Evolutionary conservation across 2,797 vertebrate species (phyloP), one percentile per base, ranked within the genome.

Genomic region (Phylloscopus collybita): DNA sequence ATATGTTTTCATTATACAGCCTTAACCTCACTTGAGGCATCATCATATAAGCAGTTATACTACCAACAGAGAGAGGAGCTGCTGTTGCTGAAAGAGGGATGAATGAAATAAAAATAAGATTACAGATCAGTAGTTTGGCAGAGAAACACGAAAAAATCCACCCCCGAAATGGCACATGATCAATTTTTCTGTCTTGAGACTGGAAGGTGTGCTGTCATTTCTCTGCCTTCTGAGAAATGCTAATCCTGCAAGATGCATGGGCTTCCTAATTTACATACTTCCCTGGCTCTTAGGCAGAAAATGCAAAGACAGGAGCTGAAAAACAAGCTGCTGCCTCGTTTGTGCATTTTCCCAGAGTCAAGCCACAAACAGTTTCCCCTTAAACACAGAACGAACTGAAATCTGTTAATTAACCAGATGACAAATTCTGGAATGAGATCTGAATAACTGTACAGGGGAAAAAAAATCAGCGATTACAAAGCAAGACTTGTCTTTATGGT

Each of bases 261-360:
- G 78, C 67, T 88, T 82, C 80, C 67, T 92, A 54, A 92, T 95
- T 95, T 94, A 54, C 91, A 85, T 94, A 27, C 56, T 94, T 95
- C 74, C 42, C 78, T 90, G 88, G 42, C 84, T 93, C 64, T 80
- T 80, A 19, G 84, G 79, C 42, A 82, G 78, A 93, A 95, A 80
- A 96, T 95, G 94, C 74, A 94, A 96, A 95, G 86, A 42, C 23
- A 67, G 67, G 71, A 92, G 84, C 83, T 93, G 90, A 90, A 87
- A 95, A 95, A 92, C 86, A 87, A 93, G 93, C 90, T 79, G 45
- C 49, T 0, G 4, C 73, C 44, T 62, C 51, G 15, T 92, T 85
- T 87, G 83, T 89, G 74, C 53, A 47, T 94, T 95, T 95, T 95
- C 96, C 90, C 94, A 95, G 86, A 81, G 86, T 86, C 73, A 85